These are phyloP conservation scores for Strigamia transsilvanica DNA, from an alignment of 2,888 invertebrate genomes.

Conservation along the genomic window DNA sequence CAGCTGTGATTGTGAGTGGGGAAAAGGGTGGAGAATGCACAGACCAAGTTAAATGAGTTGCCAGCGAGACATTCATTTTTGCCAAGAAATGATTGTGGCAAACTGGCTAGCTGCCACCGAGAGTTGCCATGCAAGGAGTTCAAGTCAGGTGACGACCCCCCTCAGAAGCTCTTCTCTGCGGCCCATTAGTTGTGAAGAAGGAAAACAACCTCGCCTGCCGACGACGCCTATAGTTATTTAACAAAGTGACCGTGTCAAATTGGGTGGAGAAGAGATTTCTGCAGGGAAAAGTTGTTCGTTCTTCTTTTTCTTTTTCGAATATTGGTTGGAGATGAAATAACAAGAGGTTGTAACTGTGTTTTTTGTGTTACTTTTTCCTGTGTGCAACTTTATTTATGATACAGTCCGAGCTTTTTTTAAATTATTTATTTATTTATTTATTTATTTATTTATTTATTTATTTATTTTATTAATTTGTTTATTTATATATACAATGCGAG, in stretches of 20 bases:
- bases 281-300: neutral
- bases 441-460: too few species aligned
- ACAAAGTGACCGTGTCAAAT: constrained; percentile 8
- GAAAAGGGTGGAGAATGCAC: constrained; percentile 18
- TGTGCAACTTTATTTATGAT: too few species aligned
- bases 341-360: too few species aligned
- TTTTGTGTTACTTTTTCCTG: too few species aligned
- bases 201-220: constrained; percentile 16
- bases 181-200: constrained; percentile 40
- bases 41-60: constrained; percentile 9
- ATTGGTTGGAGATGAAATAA: too few species aligned
- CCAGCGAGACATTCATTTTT: constrained; percentile 30
- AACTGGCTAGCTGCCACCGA: constrained; percentile 30
- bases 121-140: constrained; percentile 15
- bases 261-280: constrained; percentile 1
- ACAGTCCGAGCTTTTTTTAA: too few species aligned
- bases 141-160: constrained; percentile 13
- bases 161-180: constrained; percentile 21
- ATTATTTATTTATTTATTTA: too few species aligned
- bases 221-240: constrained; percentile 19
- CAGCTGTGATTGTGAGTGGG: constrained; percentile 30
- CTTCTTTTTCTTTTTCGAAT: too few species aligned
- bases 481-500: too few species aligned
- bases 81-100: constrained; percentile 26
- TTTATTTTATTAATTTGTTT: too few species aligned